Conservation (phyloP, 2,888 invertebrate genomes). For the Balanococcus diminutus region DNA sequence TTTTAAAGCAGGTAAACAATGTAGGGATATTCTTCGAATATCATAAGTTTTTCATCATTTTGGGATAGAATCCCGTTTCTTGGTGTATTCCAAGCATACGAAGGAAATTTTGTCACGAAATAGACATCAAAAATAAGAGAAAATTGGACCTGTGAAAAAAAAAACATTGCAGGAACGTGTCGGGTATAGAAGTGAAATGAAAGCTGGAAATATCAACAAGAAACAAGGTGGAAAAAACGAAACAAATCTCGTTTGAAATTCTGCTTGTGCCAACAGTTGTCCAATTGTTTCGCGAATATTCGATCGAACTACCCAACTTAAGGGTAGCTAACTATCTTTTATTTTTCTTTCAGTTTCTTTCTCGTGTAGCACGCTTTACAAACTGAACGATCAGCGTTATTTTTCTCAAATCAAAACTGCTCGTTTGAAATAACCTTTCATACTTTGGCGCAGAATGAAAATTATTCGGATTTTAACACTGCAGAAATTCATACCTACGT, state of each 20-base stretch:
- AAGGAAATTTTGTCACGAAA: background rate
- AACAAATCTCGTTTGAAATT: constrained; percentile 4
- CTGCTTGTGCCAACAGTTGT: background rate
- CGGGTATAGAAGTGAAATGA: background rate
- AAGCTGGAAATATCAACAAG: background rate
- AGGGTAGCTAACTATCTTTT: background rate
- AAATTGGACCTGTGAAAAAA: background rate
- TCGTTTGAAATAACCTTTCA: background rate
- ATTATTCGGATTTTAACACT: no score
- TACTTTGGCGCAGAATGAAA: no score
- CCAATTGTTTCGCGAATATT: background rate
- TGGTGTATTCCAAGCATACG: background rate
- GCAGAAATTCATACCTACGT: no score
- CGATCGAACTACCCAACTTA: background rate
- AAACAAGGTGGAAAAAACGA: background rate
- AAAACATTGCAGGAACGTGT: background rate
- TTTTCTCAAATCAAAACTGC: background rate
- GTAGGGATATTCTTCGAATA: no score
- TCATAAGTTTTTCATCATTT: no score
- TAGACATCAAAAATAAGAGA: background rate
- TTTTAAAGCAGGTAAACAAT: no score
- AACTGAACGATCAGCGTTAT: background rate
- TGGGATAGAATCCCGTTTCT: no score
- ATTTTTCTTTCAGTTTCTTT: background rate
- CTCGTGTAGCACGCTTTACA: background rate